phyloP scores from a whole-genome alignment of 2,888 invertebrate genomes.

The Ceraclea dissimilis region DNA sequence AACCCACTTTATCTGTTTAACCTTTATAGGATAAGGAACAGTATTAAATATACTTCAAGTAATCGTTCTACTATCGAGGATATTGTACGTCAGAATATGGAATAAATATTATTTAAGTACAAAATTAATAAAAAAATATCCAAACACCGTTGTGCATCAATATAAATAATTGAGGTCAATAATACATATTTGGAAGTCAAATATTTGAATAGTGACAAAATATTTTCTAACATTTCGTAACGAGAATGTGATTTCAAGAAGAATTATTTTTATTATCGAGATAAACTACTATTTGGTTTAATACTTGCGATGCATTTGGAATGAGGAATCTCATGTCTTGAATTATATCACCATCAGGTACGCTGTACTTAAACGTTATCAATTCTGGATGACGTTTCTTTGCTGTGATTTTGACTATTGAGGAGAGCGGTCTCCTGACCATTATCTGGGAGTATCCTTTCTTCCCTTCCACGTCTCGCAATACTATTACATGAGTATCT shows the following conservation, averaged over 20 bases:
- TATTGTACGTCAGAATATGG: no score
- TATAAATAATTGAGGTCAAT: no score
- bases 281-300: constrained; percentile 71
- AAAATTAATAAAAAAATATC: no score
- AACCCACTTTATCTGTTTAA: no score
- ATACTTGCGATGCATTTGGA: constrained; percentile 84
- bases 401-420: constrained; percentile 95
- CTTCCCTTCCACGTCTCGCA: constrained; percentile 69
- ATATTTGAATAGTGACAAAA: no score
- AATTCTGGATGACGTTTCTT: constrained; percentile 92
- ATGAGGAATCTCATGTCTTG: constrained; percentile 87
- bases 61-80: no score
- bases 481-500: constrained; percentile 74
- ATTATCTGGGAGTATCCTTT: constrained; percentile 79
- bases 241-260: neutral
- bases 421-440: constrained; percentile 78
- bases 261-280: constrained; percentile 14
- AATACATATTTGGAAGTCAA: no score
- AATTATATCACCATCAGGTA: constrained; percentile 73
- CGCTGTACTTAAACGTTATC: constrained; percentile 95
- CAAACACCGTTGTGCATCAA: no score
- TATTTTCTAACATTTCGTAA: no score
- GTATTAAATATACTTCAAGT: no score
- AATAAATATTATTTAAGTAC: no score
- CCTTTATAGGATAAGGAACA: no score